Conservation (phyloP, 2,113 vertebrate genomes). For the Pogonocichla stellata region DNA sequence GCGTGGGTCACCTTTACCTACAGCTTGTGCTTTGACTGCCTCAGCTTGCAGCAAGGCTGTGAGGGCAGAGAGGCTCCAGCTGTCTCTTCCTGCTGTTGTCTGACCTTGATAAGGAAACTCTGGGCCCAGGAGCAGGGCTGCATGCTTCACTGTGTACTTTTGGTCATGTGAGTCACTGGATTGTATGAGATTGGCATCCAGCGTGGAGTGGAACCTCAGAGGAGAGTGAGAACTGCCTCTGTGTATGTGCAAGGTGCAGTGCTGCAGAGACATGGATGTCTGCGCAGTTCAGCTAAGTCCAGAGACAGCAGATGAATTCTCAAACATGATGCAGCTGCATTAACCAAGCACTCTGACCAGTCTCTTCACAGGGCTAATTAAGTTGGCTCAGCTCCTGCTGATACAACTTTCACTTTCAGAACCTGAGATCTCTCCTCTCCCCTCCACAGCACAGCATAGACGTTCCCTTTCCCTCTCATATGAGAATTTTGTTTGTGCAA, state of each 20-base stretch:
- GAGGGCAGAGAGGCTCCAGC: constrained; percentile 2
- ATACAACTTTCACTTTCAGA: neutral
- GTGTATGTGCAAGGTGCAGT: neutral
- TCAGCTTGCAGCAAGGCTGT: neutral
- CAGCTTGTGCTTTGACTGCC: neutral
- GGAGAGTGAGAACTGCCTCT: neutral
- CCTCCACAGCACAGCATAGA: neutral
- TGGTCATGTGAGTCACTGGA: neutral
- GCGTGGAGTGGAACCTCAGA: neutral
- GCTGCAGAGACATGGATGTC: neutral
- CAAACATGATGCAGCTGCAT: neutral
- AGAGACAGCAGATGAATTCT: neutral
- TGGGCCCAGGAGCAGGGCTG: neutral
- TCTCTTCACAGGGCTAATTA: constrained; percentile 1
- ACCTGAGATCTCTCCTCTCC: neutral
- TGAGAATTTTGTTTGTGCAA: neutral
- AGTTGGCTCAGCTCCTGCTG: neutral
- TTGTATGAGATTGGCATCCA: neutral
- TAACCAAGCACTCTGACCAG: neutral
- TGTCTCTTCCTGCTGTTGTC: constrained; percentile 40
- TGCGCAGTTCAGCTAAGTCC: neutral
- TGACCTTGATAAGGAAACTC: neutral
- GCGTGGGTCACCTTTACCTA: neutral
- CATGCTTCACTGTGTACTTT: neutral
- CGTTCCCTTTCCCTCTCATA: neutral